Evolutionary conservation across 2,797 vertebrate genomes (phyloP).

Genomic region (Hydrocynus forskahlii): DNA sequence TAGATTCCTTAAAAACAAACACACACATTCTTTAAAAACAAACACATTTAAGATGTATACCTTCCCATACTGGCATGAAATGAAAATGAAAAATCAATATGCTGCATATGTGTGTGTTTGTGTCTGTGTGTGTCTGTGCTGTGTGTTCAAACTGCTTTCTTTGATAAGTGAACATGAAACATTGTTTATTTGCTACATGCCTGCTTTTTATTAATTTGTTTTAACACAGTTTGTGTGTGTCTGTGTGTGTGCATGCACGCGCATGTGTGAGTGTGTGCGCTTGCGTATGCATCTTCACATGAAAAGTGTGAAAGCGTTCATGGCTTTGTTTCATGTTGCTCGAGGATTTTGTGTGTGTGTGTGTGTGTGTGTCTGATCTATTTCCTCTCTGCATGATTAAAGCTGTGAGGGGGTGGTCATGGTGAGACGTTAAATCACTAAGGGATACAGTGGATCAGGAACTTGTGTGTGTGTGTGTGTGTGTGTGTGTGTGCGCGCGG

Average conservation of each 20-base stretch:
- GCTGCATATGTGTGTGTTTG: not conserved
- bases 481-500: constrained; percentile 54
- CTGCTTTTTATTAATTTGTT: not conserved
- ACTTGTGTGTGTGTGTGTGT: constrained; percentile 1
- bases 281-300: constrained; percentile 1
- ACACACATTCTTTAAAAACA: not conserved
- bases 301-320: not conserved
- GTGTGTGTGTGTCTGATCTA: not conserved
- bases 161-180: not conserved
- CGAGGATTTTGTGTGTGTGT: not conserved
- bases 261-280: not conserved
- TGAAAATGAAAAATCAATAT: constrained; percentile 10
- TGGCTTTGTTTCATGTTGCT: constrained; percentile 1
- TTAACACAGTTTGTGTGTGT: not conserved
- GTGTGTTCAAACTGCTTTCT: not conserved
- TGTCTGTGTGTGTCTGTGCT: constrained; percentile 2
- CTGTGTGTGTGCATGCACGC: constrained; percentile 3
- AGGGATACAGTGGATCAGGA: not conserved
- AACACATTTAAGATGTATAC: not conserved
- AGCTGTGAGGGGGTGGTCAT: constrained; percentile 19
- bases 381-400: constrained; percentile 12
- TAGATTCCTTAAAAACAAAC: not conserved
- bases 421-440: constrained; percentile 35
- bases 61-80: not conserved
- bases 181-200: not conserved